Conservation (phyloP, 1,140 invertebrate species). For the Leucophenga varia region DNA sequence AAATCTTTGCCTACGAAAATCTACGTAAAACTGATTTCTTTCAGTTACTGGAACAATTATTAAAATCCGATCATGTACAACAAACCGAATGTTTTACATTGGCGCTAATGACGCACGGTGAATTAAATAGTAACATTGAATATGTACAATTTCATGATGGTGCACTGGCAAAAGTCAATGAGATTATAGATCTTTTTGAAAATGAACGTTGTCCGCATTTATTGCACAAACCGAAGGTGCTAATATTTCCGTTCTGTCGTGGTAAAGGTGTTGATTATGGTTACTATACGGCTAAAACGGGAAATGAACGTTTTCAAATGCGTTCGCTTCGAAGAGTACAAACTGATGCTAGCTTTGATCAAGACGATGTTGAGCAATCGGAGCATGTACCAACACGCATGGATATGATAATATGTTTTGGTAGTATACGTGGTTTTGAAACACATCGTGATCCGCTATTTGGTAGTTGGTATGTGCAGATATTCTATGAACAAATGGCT, state of each 20-base stretch:
- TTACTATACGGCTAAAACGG: neutral
- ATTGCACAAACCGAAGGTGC: slow-evolving; percentile 72
- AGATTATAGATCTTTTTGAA: slow-evolving; percentile 65
- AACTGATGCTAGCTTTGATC: too few species aligned
- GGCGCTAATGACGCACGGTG: slow-evolving; percentile 64
- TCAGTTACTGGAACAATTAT: slow-evolving; percentile 43
- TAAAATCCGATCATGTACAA: slow-evolving; percentile 41
- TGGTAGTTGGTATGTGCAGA: slow-evolving; percentile 78
- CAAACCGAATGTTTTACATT: slow-evolving; percentile 61
- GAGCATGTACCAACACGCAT: slow-evolving; percentile 56
- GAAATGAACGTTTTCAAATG: too few species aligned
- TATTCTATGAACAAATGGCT: slow-evolving; percentile 74
- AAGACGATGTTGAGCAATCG: neutral
- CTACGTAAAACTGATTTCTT: slow-evolving; percentile 56
- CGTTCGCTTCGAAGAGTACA: slow-evolving; percentile 9
- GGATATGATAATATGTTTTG: slow-evolving; percentile 69
- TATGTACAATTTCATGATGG: slow-evolving; percentile 58
- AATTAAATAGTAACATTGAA: slow-evolving; percentile 37
- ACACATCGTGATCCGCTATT: slow-evolving; percentile 64
- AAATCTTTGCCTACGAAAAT: slow-evolving; percentile 53
- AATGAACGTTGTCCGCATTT: slow-evolving; percentile 63
- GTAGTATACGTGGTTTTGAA: slow-evolving; percentile 66
- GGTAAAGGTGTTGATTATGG: slow-evolving; percentile 44
- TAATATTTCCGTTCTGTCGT: slow-evolving; percentile 75
- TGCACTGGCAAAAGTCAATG: slow-evolving; percentile 47